Evolutionary conservation across 2,888 invertebrate genomes (phyloP).

Genomic region (Agapostemon virescens): DNA sequence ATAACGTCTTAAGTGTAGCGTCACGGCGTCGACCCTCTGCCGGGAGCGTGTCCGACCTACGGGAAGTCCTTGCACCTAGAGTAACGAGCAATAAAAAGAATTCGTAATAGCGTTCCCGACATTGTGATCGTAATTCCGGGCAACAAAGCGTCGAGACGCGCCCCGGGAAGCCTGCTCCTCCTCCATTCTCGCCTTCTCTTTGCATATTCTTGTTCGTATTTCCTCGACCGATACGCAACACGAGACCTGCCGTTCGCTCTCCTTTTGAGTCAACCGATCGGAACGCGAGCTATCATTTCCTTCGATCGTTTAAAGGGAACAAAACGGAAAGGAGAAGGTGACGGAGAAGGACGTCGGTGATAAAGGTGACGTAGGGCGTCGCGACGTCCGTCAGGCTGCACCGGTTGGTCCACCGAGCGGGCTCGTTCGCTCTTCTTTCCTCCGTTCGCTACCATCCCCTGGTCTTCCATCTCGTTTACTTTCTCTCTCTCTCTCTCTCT

Average conservation of each 20-base stretch:
- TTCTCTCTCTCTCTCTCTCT: conserved; percentile 3
- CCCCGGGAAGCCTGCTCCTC: background rate
- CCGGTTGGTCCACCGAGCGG: conserved; percentile 74
- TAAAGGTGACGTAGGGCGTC: conserved; percentile 79
- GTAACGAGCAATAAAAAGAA: conserved; percentile 50
- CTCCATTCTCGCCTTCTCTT: background rate
- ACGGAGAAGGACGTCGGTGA: conserved; percentile 71
- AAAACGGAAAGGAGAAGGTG: conserved; percentile 53
- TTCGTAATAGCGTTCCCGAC: conserved; percentile 30
- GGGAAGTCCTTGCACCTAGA: conserved; percentile 51
- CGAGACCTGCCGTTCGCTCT: background rate
- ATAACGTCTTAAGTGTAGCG: conserved; percentile 78
- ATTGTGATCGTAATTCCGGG: conserved; percentile 33
- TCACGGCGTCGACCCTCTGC: conserved; percentile 70
- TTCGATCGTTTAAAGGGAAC: conserved; percentile 48
- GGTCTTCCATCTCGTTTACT: conserved; percentile 11
- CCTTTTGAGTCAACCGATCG: background rate
- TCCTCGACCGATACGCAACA: background rate
- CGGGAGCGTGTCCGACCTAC: conserved; percentile 54
- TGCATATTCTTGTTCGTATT: background rate
- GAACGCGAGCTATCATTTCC: conserved; percentile 49
- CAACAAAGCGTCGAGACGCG: conserved; percentile 11
- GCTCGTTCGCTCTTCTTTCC: conserved; percentile 30
- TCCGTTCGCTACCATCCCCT: conserved; percentile 9
- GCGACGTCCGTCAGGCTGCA: conserved; percentile 79